Evolutionary conservation across 2,113 vertebrate species (phyloP), one percentile per base, ranked within the genome.

Genomic region (Xenopus borealis): DNA sequence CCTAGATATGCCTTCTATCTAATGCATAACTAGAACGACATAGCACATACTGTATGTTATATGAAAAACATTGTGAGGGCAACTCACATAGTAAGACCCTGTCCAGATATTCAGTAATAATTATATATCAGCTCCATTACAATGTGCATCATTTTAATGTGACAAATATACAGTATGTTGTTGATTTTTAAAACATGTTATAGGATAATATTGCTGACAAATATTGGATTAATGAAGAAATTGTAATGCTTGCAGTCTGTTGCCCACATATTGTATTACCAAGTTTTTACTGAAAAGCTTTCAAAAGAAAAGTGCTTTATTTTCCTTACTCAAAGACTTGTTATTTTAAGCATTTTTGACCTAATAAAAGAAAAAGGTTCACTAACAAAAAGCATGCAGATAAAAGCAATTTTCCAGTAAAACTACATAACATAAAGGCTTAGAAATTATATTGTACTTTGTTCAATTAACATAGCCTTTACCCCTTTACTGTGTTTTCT

Each of bases 231-330:
- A 27, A 27, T 27, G 23, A 27, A 27, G 23, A 27, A 27, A 27
- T 3, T 27, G 23, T 27, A 3, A 27, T 50, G 55, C 40, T 68
- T 68, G 30, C 55, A 52, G 44, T 30, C 40, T 45, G 65, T 67
- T 47, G 20, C 18, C 44, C 18, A n/a, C n/a, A 27, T 75, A 61
- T 68, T 30, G 59, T 52, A 74, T 74, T 74, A 47, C 63, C 12
- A 18, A 57, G 47, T 62, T 59, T 59, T 20, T 50, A 75, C 61
- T 75, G 72, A 75, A 64, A 67, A 68, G 55, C 55, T 68, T 33
- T 62, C 55, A 14, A 7, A 11, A 19, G 17, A 50, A 68, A 68
- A 68, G 23, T 68, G 57, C 10, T 68, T 40, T 65, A 9, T 11
- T 17, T 20, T 73, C 13, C 20, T 75, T 27, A 50, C 14, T 14